phyloP scores from a whole-genome alignment of 2,888 invertebrate species.

The Archips crataeganus region DNA sequence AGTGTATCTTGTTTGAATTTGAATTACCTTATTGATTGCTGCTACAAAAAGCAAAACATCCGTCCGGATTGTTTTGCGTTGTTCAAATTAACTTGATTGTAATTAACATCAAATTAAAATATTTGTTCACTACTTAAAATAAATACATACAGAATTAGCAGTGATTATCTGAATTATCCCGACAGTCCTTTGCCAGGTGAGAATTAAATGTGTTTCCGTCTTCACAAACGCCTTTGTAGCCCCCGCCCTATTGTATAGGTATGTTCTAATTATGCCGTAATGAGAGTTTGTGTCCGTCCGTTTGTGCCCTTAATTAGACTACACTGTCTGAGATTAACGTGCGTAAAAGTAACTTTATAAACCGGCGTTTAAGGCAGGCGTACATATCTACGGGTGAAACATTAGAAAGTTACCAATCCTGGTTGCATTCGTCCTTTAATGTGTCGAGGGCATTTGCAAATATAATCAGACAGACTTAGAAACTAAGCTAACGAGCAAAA shows the following conservation, averaged over 20 bases:
- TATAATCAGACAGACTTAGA: slow-evolving; percentile 56
- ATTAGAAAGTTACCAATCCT: slow-evolving; percentile 22
- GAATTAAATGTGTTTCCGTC: slow-evolving; percentile 52
- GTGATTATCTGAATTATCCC: slow-evolving; percentile 24
- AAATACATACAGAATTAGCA: slow-evolving; percentile 7
- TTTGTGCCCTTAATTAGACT: slow-evolving; percentile 54
- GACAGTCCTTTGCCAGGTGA: slow-evolving; percentile 49
- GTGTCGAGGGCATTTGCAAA: slow-evolving; percentile 45
- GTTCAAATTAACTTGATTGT: slow-evolving; percentile 8
- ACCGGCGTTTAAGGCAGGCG: not conserved
- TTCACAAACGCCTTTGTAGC: slow-evolving; percentile 49
- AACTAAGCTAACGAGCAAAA: slow-evolving; percentile 64
- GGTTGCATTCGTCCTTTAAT: slow-evolving; percentile 34
- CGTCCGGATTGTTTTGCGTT: slow-evolving; percentile 1
- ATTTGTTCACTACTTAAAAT: slow-evolving; percentile 5
- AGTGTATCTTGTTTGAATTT: not conserved
- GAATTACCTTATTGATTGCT: slow-evolving; percentile 12
- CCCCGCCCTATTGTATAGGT: slow-evolving; percentile 46
- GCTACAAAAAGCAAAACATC: slow-evolving; percentile 5
- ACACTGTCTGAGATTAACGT: slow-evolving; percentile 47
- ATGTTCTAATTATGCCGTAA: slow-evolving; percentile 48
- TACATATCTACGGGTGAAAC: not conserved
- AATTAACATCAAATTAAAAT: slow-evolving; percentile 14
- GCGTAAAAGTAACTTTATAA: slow-evolving; percentile 3
- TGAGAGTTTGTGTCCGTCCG: slow-evolving; percentile 47